Percentiles rank a stretch among this genome's conserved stretches.
Evolutionary conservation across 2,797 vertebrate genomes (phyloP).

Genomic region (Novumbra hubbsi): DNA sequence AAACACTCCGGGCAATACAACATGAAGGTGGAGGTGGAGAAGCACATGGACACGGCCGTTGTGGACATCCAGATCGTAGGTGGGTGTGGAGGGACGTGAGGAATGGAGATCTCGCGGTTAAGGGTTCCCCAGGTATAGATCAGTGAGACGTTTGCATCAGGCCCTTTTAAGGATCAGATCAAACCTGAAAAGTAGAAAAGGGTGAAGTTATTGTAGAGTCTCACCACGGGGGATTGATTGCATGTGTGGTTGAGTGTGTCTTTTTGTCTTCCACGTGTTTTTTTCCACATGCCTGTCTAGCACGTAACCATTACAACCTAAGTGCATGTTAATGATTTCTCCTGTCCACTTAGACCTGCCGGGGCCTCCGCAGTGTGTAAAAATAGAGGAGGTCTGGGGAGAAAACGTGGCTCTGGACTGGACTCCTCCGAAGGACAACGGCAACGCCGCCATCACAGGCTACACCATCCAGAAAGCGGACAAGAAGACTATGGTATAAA

Average conservation of each 20-base stretch:
- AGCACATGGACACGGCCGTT: conserved; percentile 80
- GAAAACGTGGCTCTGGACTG: conserved; percentile 93
- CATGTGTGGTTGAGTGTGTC: too few species aligned
- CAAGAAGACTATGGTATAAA: conserved; percentile 95
- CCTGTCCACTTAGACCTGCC: conserved; percentile 79
- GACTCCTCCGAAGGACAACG: conserved; percentile 89
- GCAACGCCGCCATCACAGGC: conserved; percentile 93
- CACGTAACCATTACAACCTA: not conserved
- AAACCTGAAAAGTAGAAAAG: not conserved
- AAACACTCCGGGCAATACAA: conserved; percentile 94
- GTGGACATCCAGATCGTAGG: conserved; percentile 95
- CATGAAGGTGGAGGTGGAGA: conserved; percentile 92
- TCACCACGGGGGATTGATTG: too few species aligned
- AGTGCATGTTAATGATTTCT: not conserved
- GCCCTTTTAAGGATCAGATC: not conserved
- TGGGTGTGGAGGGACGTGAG: conserved; percentile 61
- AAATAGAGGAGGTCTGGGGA: conserved; percentile 94
- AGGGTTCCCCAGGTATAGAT: not conserved
- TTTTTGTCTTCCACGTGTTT: not conserved
- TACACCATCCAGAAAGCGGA: conserved; percentile 99
- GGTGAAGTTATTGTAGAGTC: not conserved
- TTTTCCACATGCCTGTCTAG: too few species aligned
- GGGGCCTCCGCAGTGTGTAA: conserved; percentile 86
- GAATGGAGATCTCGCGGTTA: not conserved
- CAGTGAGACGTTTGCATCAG: not conserved